Conservation (phyloP, 2,888 invertebrate genomes). For the Calameuta pallipes region DNA sequence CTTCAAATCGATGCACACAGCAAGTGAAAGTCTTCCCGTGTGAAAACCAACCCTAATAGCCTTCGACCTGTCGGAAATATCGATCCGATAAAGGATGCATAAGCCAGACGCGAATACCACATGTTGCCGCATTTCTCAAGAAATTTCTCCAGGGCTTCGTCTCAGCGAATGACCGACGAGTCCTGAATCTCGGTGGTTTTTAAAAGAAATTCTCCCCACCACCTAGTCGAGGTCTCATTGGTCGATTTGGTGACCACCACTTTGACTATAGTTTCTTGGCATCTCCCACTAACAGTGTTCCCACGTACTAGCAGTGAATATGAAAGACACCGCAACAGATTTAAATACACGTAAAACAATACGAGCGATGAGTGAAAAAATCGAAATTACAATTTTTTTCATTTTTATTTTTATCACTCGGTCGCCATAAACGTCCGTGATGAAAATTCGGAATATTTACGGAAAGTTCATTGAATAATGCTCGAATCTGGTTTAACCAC, state of each 20-base stretch:
- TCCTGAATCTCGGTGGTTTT: neutral
- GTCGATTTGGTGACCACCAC: neutral
- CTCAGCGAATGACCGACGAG: neutral
- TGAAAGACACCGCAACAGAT: neutral
- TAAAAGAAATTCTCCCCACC: slow-evolving; percentile 8
- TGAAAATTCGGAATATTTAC: neutral
- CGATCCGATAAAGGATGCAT: neutral
- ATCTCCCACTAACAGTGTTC: neutral
- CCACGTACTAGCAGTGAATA: neutral
- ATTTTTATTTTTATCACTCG: neutral
- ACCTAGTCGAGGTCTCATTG: neutral
- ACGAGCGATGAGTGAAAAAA: neutral
- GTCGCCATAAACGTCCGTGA: neutral
- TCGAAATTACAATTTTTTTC: neutral
- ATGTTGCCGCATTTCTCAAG: neutral
- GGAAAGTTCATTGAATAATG: neutral
- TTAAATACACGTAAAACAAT: neutral
- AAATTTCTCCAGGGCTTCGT: neutral
- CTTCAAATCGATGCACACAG: neutral
- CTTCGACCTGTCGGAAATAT: neutral
- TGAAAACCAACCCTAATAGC: neutral
- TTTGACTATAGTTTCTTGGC: neutral
- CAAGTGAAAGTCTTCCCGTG: neutral
- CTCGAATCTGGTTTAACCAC: slow-evolving; percentile 11
- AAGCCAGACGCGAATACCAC: neutral